Conservation (phyloP, 2,797 vertebrate genomes). For the Hemibagrus guttatus region DNA sequence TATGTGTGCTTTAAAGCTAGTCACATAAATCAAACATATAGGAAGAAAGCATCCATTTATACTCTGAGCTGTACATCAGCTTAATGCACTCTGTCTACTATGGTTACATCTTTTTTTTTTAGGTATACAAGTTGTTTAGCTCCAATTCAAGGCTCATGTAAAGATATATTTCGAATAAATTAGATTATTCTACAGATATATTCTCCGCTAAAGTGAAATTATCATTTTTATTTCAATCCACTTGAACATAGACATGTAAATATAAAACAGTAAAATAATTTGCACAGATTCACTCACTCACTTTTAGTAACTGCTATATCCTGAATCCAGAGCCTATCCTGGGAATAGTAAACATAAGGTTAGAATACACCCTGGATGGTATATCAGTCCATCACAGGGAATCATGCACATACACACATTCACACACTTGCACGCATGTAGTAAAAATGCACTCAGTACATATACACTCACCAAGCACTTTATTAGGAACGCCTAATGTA, state of each 20-base stretch:
- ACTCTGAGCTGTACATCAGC: neutral
- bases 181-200: neutral
- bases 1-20: neutral
- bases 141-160: neutral
- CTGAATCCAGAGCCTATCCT: neutral
- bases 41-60: neutral
- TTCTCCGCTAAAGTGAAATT: neutral
- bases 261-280: neutral
- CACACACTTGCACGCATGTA: neutral
- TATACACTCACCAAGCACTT: neutral
- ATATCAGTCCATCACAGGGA: neutral
- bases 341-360: neutral
- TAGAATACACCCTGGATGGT: neutral
- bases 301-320: neutral
- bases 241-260: neutral
- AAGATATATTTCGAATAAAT: neutral
- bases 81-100: neutral
- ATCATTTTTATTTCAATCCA: neutral
- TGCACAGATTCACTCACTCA: neutral
- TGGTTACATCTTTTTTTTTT: neutral
- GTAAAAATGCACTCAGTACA: neutral
- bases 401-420: neutral
- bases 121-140: neutral
- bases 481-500: neutral
- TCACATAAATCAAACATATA: neutral